These are phyloP conservation scores for Anadara kagoshimensis DNA, from an alignment of 1,140 invertebrate genomes.

Conservation along the genomic window DNA sequence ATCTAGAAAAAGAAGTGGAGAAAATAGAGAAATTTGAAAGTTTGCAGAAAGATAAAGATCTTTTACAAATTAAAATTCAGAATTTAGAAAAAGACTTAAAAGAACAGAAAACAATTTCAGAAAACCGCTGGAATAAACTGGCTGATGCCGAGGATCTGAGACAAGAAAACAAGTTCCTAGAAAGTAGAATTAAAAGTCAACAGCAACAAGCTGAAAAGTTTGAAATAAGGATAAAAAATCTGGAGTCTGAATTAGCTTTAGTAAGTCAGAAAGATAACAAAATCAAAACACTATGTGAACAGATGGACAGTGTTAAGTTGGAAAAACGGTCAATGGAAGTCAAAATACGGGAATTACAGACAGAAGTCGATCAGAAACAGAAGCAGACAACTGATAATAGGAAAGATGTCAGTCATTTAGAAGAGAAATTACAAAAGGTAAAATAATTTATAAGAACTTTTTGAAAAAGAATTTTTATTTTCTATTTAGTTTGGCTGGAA, in stretches of 20 bases:
- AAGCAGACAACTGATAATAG: constrained; percentile 36
- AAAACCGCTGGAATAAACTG: constrained; percentile 48
- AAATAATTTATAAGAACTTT: too few relatives aligned
- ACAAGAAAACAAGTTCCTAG: constrained; percentile 65
- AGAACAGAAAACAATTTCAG: constrained; percentile 38
- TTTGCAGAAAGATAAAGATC: constrained; percentile 48
- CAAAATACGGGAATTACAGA: constrained; percentile 42
- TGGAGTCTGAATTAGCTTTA: constrained; percentile 46
- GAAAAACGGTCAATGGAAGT: constrained; percentile 39
- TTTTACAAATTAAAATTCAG: constrained; percentile 42
- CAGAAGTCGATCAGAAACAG: constrained; percentile 68
- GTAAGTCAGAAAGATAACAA: constrained; percentile 40
- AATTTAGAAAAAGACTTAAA: constrained; percentile 48
- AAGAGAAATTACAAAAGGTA: constrained; percentile 49
- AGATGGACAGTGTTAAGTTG: constrained; percentile 31
- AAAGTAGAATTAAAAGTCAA: constrained; percentile 66
- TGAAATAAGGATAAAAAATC: constrained; percentile 68
- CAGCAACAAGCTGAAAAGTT: constrained; percentile 71
- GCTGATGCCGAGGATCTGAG: constrained; percentile 57
- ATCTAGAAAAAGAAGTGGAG: constrained; percentile 55
- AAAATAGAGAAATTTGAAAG: constrained; percentile 38
- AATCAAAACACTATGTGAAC: constrained; percentile 30
- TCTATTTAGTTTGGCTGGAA: too few relatives aligned
- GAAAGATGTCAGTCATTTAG: constrained; percentile 36
- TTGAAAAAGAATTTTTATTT: too few relatives aligned